Percentiles rank a stretch among this genome's conserved stretches.
Conservation (phyloP, 2,113 vertebrate species). For the Theristicus caerulescens region DNA sequence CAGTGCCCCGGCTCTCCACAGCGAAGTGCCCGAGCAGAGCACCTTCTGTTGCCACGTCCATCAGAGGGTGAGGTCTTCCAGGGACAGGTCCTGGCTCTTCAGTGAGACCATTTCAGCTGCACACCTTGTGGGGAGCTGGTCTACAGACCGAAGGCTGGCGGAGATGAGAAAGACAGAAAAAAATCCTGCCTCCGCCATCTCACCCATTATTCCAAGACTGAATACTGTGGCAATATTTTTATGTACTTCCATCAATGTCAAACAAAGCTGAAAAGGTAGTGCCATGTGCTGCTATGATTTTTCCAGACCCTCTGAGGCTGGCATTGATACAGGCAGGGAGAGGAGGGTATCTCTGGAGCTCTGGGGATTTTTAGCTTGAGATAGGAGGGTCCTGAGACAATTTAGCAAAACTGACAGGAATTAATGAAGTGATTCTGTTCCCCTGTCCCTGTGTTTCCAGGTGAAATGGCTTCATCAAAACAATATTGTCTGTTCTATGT, state of each 20-base stretch:
- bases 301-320: not conserved
- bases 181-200: not conserved
- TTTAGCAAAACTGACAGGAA: slow-evolving; percentile 21
- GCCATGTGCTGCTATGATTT: not conserved
- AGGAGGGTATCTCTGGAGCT: not conserved
- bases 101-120: not conserved
- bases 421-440: slow-evolving; percentile 18
- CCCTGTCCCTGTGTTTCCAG: not conserved
- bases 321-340: not conserved
- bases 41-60: not conserved
- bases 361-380: not conserved
- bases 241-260: not conserved
- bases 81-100: not conserved
- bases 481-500: not conserved
- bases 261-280: not conserved
- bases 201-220: not conserved
- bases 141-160: not conserved
- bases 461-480: not conserved
- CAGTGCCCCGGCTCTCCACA: not conserved
- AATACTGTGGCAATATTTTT: not conserved
- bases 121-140: not conserved
- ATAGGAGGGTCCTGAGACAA: not conserved
- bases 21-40: not conserved
- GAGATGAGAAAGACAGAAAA: not conserved
- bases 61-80: not conserved